phyloP scores from a whole-genome alignment of 64 coral and sea anemone species.

The Montipora sp. region DNA sequence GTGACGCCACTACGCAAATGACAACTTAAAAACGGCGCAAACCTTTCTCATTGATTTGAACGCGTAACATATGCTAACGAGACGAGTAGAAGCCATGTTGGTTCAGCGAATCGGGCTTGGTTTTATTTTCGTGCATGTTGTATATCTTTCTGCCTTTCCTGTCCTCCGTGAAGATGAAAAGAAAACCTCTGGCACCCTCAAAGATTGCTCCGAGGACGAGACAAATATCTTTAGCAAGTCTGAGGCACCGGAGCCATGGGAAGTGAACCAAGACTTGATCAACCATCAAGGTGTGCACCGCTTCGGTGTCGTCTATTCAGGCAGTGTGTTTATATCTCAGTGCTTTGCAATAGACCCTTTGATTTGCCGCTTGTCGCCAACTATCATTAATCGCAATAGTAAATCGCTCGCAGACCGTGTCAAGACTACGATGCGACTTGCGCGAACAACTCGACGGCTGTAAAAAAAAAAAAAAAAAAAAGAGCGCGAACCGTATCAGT shows the following conservation, averaged over 20 bases:
- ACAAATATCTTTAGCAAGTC: background rate
- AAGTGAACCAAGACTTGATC: constrained; percentile 85
- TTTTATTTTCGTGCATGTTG: constrained; percentile 75
- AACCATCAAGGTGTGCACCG: constrained; percentile 72
- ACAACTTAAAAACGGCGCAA: constrained; percentile 49
- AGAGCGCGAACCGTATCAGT: background rate
- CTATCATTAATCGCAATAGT: constrained; percentile 28
- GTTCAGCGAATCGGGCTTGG: constrained; percentile 75
- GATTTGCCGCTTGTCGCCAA: constrained; percentile 34
- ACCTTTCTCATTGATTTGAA: constrained; percentile 51
- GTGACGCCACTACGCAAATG: constrained; percentile 53
- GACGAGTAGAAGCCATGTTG: constrained; percentile 72
- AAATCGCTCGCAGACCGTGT: constrained; percentile 25
- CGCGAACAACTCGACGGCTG: background rate
- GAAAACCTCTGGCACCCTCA: constrained; percentile 44
- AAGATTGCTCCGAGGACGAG: background rate
- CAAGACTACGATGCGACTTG: background rate
- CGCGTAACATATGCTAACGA: constrained; percentile 68
- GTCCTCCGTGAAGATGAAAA: constrained; percentile 72
- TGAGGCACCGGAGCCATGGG: constrained; percentile 75
- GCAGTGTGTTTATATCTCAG: constrained; percentile 53
- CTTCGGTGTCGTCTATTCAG: constrained; percentile 45
- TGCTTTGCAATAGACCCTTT: constrained; percentile 32
- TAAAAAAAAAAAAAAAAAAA: constrained; percentile 58
- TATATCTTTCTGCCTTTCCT: constrained; percentile 80